A percentile compares a stretch with the other conserved stretches of the same genome.
phyloP scores from a whole-genome alignment of 2,888 invertebrate genomes.

The Drosophila antonietae region DNA sequence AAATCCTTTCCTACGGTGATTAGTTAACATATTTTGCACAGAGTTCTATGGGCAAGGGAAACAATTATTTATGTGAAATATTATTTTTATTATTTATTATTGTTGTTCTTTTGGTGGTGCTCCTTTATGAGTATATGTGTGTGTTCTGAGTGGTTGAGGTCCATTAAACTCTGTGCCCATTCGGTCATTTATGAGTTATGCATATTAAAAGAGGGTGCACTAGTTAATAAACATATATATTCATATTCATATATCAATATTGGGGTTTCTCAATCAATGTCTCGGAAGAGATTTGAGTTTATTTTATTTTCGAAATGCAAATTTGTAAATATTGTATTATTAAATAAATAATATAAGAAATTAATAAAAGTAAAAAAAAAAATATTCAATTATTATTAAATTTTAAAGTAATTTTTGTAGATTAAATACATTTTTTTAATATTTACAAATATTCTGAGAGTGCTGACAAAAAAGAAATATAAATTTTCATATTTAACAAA shows the following conservation, averaged over 20 bases:
- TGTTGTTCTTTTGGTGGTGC: conserved; percentile 49
- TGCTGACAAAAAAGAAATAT: too few relatives aligned
- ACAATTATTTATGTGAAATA: conserved; percentile 84
- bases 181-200: conserved; percentile 58
- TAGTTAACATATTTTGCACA: conserved; percentile 83
- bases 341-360: too few relatives aligned
- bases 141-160: conserved; percentile 55
- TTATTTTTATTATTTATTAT: conserved; percentile 82
- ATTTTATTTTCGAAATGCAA: not conserved
- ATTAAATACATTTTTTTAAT: too few relatives aligned
- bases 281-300: not conserved
- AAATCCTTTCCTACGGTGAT: conserved; percentile 84
- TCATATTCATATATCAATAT: conserved; percentile 4
- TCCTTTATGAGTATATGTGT: conserved; percentile 20
- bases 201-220: conserved; percentile 58
- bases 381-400: too few relatives aligned
- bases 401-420: too few relatives aligned
- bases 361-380: too few relatives aligned
- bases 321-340: not conserved
- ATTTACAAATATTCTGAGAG: too few relatives aligned
- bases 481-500: too few relatives aligned
- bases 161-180: conserved; percentile 60
- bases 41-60: conserved; percentile 67
- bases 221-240: not conserved
- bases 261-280: not conserved